Evolutionary conservation across 2,797 vertebrate genomes (phyloP).

Genomic region (Pempheris klunzingeri): DNA sequence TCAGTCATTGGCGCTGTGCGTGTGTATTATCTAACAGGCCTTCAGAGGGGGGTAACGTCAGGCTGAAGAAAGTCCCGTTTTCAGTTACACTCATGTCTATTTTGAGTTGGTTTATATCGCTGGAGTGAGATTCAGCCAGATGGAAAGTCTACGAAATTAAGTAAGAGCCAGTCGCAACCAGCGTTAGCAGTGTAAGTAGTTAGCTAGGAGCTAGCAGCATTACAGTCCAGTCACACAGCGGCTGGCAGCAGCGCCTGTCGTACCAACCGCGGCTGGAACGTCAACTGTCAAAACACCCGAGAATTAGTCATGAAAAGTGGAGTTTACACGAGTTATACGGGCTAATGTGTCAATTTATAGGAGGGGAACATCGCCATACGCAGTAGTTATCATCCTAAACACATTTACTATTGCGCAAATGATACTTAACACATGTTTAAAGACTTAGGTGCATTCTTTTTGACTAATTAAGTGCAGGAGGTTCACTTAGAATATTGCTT

Average conservation of each 20-base stretch:
- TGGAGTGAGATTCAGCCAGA: background rate
- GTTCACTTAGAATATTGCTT: background rate
- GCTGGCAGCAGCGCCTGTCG: constrained; percentile 20
- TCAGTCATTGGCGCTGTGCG: constrained; percentile 46
- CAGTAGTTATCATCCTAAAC: background rate
- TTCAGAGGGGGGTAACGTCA: constrained; percentile 75
- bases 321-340: no score
- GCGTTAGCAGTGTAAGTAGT: constrained; percentile 25
- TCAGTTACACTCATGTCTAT: constrained; percentile 2
- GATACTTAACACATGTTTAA: background rate
- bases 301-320: no score
- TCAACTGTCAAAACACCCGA: constrained; percentile 36
- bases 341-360: no score
- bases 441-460: no score
- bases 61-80: constrained; percentile 43
- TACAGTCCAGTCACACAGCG: constrained; percentile 5
- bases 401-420: background rate
- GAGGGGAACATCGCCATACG: no score
- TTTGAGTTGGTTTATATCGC: background rate
- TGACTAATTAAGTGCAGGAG: background rate
- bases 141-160: background rate
- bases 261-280: background rate
- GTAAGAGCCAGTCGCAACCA: accelerated
- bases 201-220: constrained; percentile 66
- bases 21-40: constrained; percentile 73